Evolutionary conservation across 2,888 invertebrate genomes (phyloP), one percentile per base, ranked within the genome.

Genomic region (Coleophora deauratella): DNA sequence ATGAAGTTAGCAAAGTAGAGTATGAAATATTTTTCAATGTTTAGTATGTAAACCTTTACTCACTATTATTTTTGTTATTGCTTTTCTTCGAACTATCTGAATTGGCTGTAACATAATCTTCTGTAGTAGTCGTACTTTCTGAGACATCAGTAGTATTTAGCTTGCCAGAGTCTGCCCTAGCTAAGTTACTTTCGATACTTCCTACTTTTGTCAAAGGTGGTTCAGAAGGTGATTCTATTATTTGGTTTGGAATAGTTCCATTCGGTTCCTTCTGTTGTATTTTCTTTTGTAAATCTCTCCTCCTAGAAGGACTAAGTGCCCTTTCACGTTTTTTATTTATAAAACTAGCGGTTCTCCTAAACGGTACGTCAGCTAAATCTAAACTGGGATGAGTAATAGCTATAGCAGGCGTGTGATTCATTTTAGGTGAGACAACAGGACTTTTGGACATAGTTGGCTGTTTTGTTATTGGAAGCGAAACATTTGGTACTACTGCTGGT

Each of bases 41-140:
- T 28, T 8, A 12, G 35, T 21, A 33, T 8, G 10, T 9, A 28
- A 27, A 38, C 40, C 33, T n/a, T n/a, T 49, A 71, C 75, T 74
- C 69, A 86, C 85, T 72, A 50, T 80, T 76, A 52, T 72, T 74
- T 57, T 74, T 85, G 55, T 76, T 63, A 49, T 82, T 87, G 60
- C 89, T 89, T 70, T 87, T 88, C 62, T 91, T 89, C 12, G 91
- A 92, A 61, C 90, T 92, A 63, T 92, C 91, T 41, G 91, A 89
- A 72, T 91, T 95, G 66, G 95, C 95, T 55, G 95, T 95, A 51
- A 94, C 91, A 72, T 95, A 95, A 75, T 95, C 95, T 72, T 95
- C 95, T 36, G 92, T 92, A 13, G 91, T 91, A 33, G 92, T 92
- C 45, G 95, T 95, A 59, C 94, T 94, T 81, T 95, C 95, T n/a